Conservation (phyloP, 2,113 vertebrate species). For the Chloropsis cyanopogon region DNA sequence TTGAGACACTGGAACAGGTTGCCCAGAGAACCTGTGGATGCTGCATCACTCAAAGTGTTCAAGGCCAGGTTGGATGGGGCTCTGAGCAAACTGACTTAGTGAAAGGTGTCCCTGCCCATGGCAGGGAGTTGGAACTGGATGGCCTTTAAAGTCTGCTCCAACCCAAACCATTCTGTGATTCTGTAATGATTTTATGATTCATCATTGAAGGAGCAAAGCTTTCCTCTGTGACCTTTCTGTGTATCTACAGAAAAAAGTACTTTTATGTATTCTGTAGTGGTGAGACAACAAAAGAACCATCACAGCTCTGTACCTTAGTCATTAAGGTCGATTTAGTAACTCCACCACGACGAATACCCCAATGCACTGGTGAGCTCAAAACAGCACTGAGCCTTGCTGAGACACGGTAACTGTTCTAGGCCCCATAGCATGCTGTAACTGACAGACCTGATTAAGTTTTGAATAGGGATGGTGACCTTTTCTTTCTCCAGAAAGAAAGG, state of each 20-base stretch:
- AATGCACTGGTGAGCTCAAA: neutral
- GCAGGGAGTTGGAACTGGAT: neutral
- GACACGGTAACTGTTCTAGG: neutral
- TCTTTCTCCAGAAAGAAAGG: neutral
- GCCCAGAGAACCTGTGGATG: neutral
- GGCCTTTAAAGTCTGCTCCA: neutral
- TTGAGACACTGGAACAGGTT: neutral
- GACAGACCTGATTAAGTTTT: neutral
- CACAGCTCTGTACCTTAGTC: neutral
- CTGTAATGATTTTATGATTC: neutral
- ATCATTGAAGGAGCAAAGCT: neutral
- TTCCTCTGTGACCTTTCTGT: neutral
- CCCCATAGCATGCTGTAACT: neutral
- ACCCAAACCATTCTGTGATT: neutral
- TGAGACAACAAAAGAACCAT: neutral
- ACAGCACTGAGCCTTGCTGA: neutral
- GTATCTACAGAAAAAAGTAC: neutral
- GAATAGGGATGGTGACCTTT: neutral
- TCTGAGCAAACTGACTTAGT: neutral
- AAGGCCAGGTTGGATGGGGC: neutral
- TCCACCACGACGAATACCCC: neutral
- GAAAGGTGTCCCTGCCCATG: neutral
- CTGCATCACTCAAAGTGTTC: neutral
- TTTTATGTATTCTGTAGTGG: neutral
- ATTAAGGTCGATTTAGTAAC: neutral